Evolutionary conservation across 2,888 invertebrate species (phyloP).

Genomic region (Blastobasis adustella): DNA sequence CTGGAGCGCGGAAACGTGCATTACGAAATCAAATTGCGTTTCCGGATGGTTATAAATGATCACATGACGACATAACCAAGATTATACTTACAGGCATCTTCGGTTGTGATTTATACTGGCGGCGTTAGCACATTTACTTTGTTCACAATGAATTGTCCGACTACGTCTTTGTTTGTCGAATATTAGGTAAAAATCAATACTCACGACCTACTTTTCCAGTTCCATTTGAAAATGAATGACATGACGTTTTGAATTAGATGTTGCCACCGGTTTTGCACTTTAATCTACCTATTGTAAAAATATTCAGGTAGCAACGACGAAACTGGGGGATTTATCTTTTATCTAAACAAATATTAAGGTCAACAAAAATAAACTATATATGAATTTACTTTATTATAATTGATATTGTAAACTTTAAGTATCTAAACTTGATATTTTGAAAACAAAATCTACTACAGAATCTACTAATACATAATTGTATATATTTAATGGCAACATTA

Average conservation of each 20-base stretch:
- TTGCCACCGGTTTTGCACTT: constrained; percentile 19
- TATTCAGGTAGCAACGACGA: too few relatives aligned
- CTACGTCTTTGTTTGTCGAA: constrained; percentile 46
- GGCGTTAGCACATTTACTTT: constrained; percentile 32
- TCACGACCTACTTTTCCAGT: constrained; percentile 57
- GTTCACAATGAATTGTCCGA: constrained; percentile 27
- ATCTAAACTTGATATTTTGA: too few relatives aligned
- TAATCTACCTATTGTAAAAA: too few relatives aligned
- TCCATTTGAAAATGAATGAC: constrained; percentile 40
- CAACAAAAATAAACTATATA: too few relatives aligned
- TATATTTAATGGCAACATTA: background rate
- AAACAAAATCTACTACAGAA: too few relatives aligned
- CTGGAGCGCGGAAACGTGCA: constrained; percentile 2
- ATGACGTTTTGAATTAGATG: constrained; percentile 33
- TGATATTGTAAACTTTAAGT: too few relatives aligned
- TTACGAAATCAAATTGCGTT: constrained; percentile 16
- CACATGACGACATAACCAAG: constrained; percentile 9
- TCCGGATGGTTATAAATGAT: constrained; percentile 4
- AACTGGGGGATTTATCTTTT: too few relatives aligned
- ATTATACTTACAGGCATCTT: constrained; percentile 61
- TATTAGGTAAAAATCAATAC: constrained; percentile 61
- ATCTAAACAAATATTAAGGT: too few relatives aligned
- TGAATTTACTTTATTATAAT: too few relatives aligned
- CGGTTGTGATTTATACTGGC: constrained; percentile 20
- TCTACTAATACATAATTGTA: background rate